A percentile compares a stretch with the other conserved stretches of the same genome.
These are phyloP conservation scores for Petrocephalus sullivani DNA, from an alignment of 2,797 vertebrate genomes.

Conservation along the genomic window DNA sequence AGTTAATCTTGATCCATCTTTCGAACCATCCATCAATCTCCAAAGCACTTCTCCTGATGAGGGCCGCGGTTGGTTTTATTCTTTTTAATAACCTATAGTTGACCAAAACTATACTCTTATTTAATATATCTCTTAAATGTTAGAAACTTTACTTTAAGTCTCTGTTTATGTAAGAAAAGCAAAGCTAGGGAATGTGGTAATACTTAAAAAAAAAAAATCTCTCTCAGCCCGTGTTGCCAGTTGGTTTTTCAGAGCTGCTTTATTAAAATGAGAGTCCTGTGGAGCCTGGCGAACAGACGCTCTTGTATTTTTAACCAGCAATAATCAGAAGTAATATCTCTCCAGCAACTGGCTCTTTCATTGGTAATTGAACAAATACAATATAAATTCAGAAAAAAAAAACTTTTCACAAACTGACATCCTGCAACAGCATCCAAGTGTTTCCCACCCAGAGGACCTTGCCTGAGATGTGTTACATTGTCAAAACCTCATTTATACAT, in stretches of 20 bases:
- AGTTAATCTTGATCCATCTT: not conserved
- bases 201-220: not conserved
- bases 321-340: not conserved
- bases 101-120: not conserved
- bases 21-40: not conserved
- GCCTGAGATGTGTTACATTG: not conserved
- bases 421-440: not conserved
- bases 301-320: not conserved
- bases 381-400: not conserved
- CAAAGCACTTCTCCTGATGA: not conserved
- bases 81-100: not conserved
- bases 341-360: not conserved
- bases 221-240: not conserved
- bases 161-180: not conserved
- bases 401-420: not conserved
- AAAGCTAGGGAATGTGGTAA: not conserved
- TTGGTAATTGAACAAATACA: not conserved
- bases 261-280: not conserved
- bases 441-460: not conserved
- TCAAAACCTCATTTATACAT: not conserved
- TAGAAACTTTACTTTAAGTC: not conserved
- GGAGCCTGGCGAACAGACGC: not conserved
- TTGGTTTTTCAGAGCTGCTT: not conserved
- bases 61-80: not conserved
- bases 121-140: not conserved